Percentiles rank a stretch among this genome's conserved stretches.
Conservation (phyloP, 2,113 vertebrate species). For the Beaufortia kweichowensis region DNA sequence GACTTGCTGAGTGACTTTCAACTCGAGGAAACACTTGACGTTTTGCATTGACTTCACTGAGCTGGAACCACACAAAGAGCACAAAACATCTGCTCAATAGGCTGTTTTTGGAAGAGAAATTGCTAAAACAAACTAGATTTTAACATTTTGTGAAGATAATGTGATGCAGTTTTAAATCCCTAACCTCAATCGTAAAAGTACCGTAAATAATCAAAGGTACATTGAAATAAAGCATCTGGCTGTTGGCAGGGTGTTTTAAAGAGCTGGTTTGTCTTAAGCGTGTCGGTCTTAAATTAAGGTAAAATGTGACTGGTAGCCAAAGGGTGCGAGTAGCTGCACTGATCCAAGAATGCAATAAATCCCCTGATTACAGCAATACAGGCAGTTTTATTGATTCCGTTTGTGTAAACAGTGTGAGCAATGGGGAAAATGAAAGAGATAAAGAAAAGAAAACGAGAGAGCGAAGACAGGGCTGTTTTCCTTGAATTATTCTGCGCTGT, state of each 20-base stretch:
- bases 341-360: conserved; percentile 37
- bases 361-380: conserved; percentile 37
- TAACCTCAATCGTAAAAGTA: neutral
- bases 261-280: neutral
- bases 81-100: neutral
- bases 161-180: no score
- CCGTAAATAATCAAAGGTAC: neutral
- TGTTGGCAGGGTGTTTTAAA: neutral
- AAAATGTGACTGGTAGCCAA: conserved; percentile 19
- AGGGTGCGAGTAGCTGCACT: conserved; percentile 20
- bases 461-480: neutral
- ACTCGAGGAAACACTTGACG: neutral
- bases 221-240: conserved; percentile 3
- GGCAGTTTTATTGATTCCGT: conserved; percentile 36
- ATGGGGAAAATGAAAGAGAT: conserved; percentile 15
- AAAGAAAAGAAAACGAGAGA: neutral
- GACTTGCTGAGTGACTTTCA: conserved; percentile 4
- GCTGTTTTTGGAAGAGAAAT: conserved; percentile 12
- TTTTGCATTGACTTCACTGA: neutral
- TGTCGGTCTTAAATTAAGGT: conserved; percentile 25
- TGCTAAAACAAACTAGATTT: neutral
- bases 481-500: conserved; percentile 9
- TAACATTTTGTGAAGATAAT: neutral
- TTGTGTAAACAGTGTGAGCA: conserved; percentile 35
- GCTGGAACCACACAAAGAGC: neutral